These are phyloP conservation scores for Cardiocondyla obscurior DNA, from an alignment of 1,140 invertebrate species.

Conservation along the genomic window DNA sequence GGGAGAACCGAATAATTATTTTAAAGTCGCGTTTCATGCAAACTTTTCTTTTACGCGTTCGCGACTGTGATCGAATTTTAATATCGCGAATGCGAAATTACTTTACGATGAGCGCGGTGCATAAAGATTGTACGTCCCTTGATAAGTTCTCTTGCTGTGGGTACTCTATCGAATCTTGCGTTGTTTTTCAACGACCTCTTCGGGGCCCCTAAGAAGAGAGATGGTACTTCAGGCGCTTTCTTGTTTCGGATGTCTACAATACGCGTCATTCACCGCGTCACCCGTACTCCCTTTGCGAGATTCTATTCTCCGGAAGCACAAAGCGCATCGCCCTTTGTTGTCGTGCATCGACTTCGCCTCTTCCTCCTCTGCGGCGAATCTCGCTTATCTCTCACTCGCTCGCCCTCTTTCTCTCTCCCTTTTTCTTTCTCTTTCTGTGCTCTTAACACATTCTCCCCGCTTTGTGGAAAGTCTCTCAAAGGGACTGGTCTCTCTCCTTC, in stretches of 20 bases:
- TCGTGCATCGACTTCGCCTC: constrained; percentile 65
- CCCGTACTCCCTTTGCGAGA: constrained; percentile 21
- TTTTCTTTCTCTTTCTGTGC: constrained; percentile 3
- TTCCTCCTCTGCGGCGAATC: constrained; percentile 20
- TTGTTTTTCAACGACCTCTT: constrained; percentile 45
- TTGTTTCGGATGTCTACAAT: constrained; percentile 70
- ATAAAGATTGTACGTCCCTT: constrained; percentile 31
- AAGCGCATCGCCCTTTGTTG: constrained; percentile 72
- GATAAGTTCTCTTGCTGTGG: constrained; percentile 23
- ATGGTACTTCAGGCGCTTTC: constrained; percentile 33
- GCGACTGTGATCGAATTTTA: background rate
- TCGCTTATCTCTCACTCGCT: constrained; percentile 14
- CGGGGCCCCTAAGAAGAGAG: constrained; percentile 26
- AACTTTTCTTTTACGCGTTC: background rate
- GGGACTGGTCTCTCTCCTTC: constrained; percentile 42
- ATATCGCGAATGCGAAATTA: constrained; percentile 14
- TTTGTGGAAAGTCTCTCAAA: constrained; percentile 55
- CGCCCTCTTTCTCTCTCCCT: background rate
- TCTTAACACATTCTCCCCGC: background rate
- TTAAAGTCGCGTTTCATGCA: background rate
- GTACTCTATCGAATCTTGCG: constrained; percentile 39
- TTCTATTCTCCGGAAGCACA: constrained; percentile 68
- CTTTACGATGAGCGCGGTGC: background rate
- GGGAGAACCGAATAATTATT: background rate
- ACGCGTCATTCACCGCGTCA: constrained; percentile 55